These are phyloP conservation scores for Lordiphosa mommai DNA, from an alignment of 1,140 invertebrate genomes.

Conservation along the genomic window DNA sequence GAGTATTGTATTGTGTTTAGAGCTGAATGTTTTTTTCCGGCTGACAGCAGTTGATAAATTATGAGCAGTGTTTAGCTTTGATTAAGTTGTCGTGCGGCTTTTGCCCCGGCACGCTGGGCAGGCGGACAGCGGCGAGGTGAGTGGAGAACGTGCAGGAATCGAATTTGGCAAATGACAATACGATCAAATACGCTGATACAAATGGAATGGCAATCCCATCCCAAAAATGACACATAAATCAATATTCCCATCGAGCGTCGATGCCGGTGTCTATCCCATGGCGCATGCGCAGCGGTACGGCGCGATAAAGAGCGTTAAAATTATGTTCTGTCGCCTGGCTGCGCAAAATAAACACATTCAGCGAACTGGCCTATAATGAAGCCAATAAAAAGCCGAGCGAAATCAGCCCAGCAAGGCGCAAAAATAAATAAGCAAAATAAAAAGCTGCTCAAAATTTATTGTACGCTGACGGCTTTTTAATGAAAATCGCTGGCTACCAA, in stretches of 20 bases:
- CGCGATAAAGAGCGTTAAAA: constrained; percentile 71
- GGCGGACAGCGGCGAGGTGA: background rate
- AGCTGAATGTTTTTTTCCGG: constrained; percentile 40
- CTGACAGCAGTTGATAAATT: constrained; percentile 63
- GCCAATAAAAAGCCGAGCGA: constrained; percentile 54
- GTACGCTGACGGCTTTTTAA: constrained; percentile 77
- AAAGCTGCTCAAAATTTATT: constrained; percentile 65
- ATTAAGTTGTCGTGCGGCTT: constrained; percentile 58
- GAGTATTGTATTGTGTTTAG: constrained; percentile 45
- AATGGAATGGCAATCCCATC: constrained; percentile 8
- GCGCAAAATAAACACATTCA: constrained; percentile 68
- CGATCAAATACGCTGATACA: constrained; percentile 39
- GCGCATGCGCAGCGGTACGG: constrained; percentile 60
- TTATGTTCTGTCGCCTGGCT: constrained; percentile 71
- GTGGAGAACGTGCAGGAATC: background rate
- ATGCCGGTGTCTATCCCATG: constrained; percentile 15
- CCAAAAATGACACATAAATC: constrained; percentile 53
- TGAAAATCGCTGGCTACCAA: constrained; percentile 75
- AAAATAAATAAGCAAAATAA: constrained; percentile 38
- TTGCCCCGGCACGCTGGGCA: background rate
- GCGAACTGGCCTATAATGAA: constrained; percentile 61
- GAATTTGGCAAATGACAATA: constrained; percentile 13
- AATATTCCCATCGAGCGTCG: constrained; percentile 48
- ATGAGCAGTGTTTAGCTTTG: constrained; percentile 48
- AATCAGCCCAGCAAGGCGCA: constrained; percentile 60